Evolutionary conservation across 2,113 vertebrate species (phyloP).

Genomic region (Brachirus orientalis): DNA sequence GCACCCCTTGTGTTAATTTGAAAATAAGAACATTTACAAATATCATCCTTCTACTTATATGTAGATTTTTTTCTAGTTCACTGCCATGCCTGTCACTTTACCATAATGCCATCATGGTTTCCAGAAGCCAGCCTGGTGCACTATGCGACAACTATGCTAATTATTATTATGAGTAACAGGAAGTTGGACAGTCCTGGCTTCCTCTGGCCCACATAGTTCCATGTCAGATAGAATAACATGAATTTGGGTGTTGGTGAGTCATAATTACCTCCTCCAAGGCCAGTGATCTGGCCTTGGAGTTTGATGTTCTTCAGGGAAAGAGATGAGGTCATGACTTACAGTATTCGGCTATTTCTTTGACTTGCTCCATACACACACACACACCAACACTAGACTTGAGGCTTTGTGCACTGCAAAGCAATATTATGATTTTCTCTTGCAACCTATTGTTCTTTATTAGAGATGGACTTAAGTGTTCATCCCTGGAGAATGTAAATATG

Average conservation of each 20-base stretch:
- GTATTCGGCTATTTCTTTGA: conserved; percentile 44
- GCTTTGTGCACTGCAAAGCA: conserved; percentile 31
- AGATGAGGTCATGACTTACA: conserved; percentile 46
- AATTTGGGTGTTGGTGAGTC: conserved; percentile 54
- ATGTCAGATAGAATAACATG: conserved; percentile 37
- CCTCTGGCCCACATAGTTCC: conserved; percentile 36
- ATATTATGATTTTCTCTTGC: conserved; percentile 26
- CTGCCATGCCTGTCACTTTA: background rate
- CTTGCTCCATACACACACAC: background rate
- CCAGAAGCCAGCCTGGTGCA: background rate
- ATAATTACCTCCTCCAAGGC: conserved; percentile 58
- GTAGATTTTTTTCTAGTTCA: background rate
- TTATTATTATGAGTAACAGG: conserved; percentile 25
- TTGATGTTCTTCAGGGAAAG: conserved; percentile 31
- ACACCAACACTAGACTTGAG: background rate
- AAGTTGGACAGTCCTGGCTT: conserved; percentile 25
- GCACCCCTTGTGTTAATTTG: background rate
- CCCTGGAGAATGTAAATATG: conserved; percentile 22
- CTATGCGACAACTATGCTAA: conserved; percentile 27
- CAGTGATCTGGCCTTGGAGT: conserved; percentile 27
- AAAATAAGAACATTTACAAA: background rate
- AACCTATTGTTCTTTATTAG: conserved; percentile 31
- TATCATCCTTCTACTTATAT: background rate
- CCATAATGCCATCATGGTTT: background rate
- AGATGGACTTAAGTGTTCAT: background rate